Percentiles rank a stretch among this genome's conserved stretches.
phyloP scores from a whole-genome alignment of 1,140 invertebrate genomes.

The Daktulosphaira vitifoliae region DNA sequence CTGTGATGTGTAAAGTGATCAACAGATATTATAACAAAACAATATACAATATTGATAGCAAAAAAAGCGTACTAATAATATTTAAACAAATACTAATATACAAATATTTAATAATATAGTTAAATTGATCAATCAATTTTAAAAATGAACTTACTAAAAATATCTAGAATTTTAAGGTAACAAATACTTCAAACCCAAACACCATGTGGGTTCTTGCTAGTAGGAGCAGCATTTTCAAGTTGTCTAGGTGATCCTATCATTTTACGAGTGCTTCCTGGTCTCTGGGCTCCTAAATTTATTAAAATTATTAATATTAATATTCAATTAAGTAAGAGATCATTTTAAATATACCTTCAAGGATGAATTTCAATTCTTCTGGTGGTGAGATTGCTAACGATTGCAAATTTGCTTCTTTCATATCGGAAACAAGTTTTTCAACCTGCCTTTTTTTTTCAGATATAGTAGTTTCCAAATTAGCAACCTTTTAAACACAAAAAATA shows the following conservation, averaged over 20 bases:
- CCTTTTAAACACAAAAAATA: slow-evolving; percentile 44
- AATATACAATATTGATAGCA: too few relatives aligned
- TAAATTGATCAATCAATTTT: too few relatives aligned
- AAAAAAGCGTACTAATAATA: too few relatives aligned
- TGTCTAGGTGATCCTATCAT: slow-evolving; percentile 85
- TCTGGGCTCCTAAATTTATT: slow-evolving; percentile 57
- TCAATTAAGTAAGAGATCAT: slow-evolving; percentile 21
- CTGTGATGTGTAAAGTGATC: slow-evolving; percentile 21
- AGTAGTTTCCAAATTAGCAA: slow-evolving; percentile 62
- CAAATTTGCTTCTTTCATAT: slow-evolving; percentile 87
- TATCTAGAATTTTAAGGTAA: not conserved
- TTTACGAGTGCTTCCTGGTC: slow-evolving; percentile 74
- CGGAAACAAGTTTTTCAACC: slow-evolving; percentile 71
- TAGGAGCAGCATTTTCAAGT: slow-evolving; percentile 84
- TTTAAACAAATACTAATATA: too few relatives aligned
- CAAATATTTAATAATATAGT: too few relatives aligned
- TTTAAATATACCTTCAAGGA: slow-evolving; percentile 57
- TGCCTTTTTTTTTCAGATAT: slow-evolving; percentile 78
- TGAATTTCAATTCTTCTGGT: slow-evolving; percentile 69
- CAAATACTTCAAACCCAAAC: slow-evolving; percentile 70
- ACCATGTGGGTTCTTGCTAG: slow-evolving; percentile 89
- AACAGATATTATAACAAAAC: too few relatives aligned
- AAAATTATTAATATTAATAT: too few relatives aligned
- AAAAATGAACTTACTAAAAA: too few relatives aligned
- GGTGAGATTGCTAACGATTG: slow-evolving; percentile 72